Base-by-base conservation (phyloP, 2,888 invertebrate genomes). In the Cephus pygmeus region DNA sequence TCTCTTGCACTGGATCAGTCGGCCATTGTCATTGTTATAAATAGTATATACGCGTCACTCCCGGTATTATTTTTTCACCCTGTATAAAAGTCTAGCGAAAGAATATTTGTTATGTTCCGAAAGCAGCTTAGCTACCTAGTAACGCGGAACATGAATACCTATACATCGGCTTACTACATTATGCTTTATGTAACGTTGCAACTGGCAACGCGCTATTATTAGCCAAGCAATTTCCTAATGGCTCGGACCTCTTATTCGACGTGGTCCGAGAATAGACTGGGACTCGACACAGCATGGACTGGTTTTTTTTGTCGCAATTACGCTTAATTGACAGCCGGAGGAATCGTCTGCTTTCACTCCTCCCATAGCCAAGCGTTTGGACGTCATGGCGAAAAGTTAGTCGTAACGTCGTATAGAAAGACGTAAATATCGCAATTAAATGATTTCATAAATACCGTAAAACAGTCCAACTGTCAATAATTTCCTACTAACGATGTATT, bases 191-290 rank as follows among this genome's bases (percentile, higher is more conserved):
- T 85, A 84, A 84, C 80, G 56, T 78, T 75, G 78, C 81, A 79
- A 80, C 81, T 84, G 56, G 56, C 80, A 79, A 77, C 80, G 79
- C 40, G 73, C 81, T 86, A 87, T 86, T 86, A 87, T 86, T 86
- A 86, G 84, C 76, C 83, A 76, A 69, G 78, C 82, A 85, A 86
- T 87, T 86, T 83, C 82, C 83, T 86, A 85, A 86, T 85, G 83
- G 81, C 82, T 82, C 76, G 81, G 76, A 77, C 80, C 80, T 85
- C 78, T 69, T 30, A 77, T 82, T 83, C 77, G 80, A 81, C 73
- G 73, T 75, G 78, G 74, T 77, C 80, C 82, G 69, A 79, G 80
- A 83, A 84, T 83, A 83, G 83, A 79, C 73, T 69, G 15, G 23
- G 40, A 40, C 35, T 31, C 56, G 12, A 73, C 31, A 73, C 73